Evolutionary conservation across 2,888 invertebrate genomes (phyloP), one percentile per base, ranked within the genome.

Genomic region (Pelosia muscerda): DNA sequence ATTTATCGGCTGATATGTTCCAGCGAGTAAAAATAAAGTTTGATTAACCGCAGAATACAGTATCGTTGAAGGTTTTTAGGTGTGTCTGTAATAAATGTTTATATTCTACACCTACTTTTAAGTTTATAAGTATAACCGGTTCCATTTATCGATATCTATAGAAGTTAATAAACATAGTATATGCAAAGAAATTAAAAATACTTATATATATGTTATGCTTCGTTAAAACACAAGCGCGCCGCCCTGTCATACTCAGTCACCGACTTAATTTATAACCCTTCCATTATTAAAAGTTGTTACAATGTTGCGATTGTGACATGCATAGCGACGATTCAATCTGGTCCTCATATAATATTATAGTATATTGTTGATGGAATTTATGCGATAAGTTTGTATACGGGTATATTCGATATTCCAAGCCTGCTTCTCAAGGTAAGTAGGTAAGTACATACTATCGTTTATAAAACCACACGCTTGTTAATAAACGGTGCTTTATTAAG

Each of bases 171-270:
- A 8, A 49, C 9, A 49, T 42, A n/a, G n/a, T 49, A 49, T 49
- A 49, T 49, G 49, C 49, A 49, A 49, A n/a, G 49, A n/a, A 49
- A 49, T 49, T 49, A 49, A 42, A 19, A 49, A 49, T 15, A 49
- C 6, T 1, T 11, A 28, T 28, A 28, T 5, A 19, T 42, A 42
- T n/a, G 49, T 49, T 49, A 49, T 49, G 49, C 49, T 31, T 22
- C 22, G n/a, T 31, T 58, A 31, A 68, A 73, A 65, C 68, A 55
- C 54, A 60, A 66, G 26, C 71, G 31, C 66, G 78, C 84, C 84
- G 85, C 84, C 81, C 72, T 85, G 88, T 88, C 88, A 85, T 86
- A 85, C 88, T 88, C 87, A 90, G 88, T 84, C 81, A 82, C 81
- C 73, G 69, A 74, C 58, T 79, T 85, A 88, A 91, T 91, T 90